Base-by-base conservation (phyloP, 2,797 vertebrate genomes). In the Thripadectes ignobilis region DNA sequence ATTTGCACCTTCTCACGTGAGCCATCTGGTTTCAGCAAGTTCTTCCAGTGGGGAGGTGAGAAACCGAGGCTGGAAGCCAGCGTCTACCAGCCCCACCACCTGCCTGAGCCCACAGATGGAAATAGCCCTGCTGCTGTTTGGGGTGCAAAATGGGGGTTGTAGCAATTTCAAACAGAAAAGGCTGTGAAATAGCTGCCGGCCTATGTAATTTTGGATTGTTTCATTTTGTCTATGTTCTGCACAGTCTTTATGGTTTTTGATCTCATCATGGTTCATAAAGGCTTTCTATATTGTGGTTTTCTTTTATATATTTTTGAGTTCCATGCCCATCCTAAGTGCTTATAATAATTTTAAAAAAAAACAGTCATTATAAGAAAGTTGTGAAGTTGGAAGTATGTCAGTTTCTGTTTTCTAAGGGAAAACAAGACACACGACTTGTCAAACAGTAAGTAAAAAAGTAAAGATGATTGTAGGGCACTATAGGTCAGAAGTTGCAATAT, bases 241-340 rank as follows among this genome's bases (percentile, higher is more conserved):
- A 36, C 15, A 39, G 66, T 41, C 38, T 66, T 83, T 65, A 48
- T 19, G 32, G 29, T 52, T 94, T 94, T 93, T 92, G 62, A 93
- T 92, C 75, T 93, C 21, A 3, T 77, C 4, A 1, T 52, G 39
- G 34, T 66, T 94, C 7, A 3, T 71, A 67, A 79, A 84, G 14
- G 7, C 52, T 92, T 88, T 69, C 59, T 93, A 23, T 72, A 67
- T 57, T 92, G 59, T 92, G 88, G 74, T 89, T 95, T 79, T 67
- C 63, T 86, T 88, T 84, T 90, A 89, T 94, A 61, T 80, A 67
- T 91, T 92, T 67, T 65, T 54, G 26, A 78, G 76, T 43, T 84
- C 59, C 23, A 9, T 85, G 29, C 48, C 29, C 5, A 6, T 82
- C 30, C 49, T 85, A 66, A 66, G 30, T 67, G 48, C 24, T 78